Evolutionary conservation across 2,113 vertebrate species (phyloP).

Genomic region (Salvator merianae): DNA sequence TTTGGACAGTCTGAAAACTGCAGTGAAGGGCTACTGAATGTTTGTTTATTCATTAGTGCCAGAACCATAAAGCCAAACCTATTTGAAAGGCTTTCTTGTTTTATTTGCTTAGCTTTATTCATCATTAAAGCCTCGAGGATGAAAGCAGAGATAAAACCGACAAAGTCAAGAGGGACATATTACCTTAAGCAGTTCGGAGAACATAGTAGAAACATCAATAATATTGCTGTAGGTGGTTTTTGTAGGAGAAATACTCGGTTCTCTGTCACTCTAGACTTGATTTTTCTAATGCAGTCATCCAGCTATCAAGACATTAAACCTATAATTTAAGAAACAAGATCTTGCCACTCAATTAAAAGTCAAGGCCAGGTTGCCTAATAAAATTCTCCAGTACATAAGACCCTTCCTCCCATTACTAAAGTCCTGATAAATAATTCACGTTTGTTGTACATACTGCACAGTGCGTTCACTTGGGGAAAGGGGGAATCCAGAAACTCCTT

Average conservation of each 20-base stretch:
- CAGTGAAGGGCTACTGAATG: constrained; percentile 30
- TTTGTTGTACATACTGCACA: too few species aligned
- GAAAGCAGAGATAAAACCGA: constrained; percentile 11
- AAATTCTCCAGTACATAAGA: neutral
- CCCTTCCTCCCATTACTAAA: neutral
- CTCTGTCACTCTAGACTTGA: neutral
- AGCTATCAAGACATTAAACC: neutral
- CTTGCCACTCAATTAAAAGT: neutral
- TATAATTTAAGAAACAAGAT: neutral
- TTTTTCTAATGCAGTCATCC: neutral
- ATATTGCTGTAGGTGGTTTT: constrained; percentile 17
- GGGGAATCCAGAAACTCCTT: too few species aligned
- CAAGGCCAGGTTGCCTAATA: neutral
- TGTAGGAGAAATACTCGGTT: neutral
- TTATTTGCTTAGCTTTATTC: constrained; percentile 39
- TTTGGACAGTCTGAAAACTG: constrained; percentile 45
- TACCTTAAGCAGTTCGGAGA: constrained; percentile 42
- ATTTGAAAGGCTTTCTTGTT: constrained; percentile 25
- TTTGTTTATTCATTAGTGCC: constrained; percentile 44
- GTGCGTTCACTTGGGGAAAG: too few species aligned
- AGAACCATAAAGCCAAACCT: constrained; percentile 23
- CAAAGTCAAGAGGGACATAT: constrained; percentile 32
- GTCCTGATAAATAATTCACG: neutral
- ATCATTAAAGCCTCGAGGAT: constrained; percentile 40
- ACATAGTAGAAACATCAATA: constrained; percentile 45